Conservation (phyloP, 2,113 vertebrate genomes). For the Phylloscopus whistleri region DNA sequence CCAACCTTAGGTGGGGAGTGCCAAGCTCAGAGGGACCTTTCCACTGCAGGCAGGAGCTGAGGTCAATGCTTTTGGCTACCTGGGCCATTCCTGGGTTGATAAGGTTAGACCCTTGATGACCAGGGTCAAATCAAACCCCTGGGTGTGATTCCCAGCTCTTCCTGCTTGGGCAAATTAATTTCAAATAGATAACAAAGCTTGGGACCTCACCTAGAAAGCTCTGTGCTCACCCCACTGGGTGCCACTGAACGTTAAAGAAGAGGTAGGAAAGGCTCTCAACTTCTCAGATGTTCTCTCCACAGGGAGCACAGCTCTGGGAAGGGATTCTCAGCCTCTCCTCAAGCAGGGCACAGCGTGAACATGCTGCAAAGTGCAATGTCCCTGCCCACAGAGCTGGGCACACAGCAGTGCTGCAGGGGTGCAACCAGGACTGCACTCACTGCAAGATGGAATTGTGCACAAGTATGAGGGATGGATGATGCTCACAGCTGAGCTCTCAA, state of each 20-base stretch:
- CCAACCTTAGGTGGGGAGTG: rapidly evolving
- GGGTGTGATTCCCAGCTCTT: background rate
- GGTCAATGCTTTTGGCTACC: background rate
- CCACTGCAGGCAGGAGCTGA: background rate
- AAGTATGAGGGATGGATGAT: background rate
- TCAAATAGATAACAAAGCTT: background rate
- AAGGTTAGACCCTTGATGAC: background rate
- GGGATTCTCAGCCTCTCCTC: background rate
- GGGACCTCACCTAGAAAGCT: background rate
- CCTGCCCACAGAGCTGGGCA: background rate
- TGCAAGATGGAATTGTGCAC: background rate
- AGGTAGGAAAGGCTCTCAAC: background rate
- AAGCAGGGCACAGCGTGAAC: background rate
- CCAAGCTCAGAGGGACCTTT: background rate
- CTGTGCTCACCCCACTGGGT: background rate
- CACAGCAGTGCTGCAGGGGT: background rate
- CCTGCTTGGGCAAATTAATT: background rate
- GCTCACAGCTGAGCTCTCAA: background rate
- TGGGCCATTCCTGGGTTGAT: background rate
- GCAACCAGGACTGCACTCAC: background rate
- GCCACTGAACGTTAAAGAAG: background rate
- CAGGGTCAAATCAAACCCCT: background rate
- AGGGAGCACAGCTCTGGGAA: background rate
- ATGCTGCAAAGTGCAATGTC: background rate
- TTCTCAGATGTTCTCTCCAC: background rate